A percentile compares a stretch with the other conserved stretches of the same genome.
Conservation (phyloP, 1,140 invertebrate genomes). For the Ptiloglossa arizonensis region DNA sequence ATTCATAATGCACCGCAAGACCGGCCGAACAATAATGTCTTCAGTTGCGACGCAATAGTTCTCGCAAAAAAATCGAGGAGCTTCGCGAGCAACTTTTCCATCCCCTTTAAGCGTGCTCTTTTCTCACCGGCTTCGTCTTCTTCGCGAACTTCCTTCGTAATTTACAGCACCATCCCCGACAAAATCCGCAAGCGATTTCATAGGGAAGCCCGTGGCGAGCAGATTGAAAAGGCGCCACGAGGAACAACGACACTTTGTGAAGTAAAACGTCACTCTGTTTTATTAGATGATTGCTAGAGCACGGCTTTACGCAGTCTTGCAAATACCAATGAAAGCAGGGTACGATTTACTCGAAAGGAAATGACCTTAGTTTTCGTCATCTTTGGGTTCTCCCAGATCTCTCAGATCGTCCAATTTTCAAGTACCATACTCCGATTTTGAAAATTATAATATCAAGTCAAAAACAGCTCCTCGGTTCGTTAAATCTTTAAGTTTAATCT, state of each 20-base stretch:
- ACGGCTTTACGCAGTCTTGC: neutral
- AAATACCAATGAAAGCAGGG: too few relatives aligned
- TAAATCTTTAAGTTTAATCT: too few relatives aligned
- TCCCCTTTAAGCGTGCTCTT: constrained; percentile 25
- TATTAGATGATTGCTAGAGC: neutral
- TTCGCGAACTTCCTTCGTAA: neutral
- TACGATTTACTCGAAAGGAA: too few relatives aligned
- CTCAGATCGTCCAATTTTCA: too few relatives aligned
- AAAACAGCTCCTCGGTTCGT: too few relatives aligned
- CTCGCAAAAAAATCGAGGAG: neutral
- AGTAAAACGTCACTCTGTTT: neutral
- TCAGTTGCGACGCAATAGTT: neutral
- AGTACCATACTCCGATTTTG: too few relatives aligned
- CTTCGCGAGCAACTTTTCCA: constrained; percentile 5
- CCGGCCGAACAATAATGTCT: neutral
- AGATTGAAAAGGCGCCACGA: neutral
- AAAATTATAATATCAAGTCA: too few relatives aligned
- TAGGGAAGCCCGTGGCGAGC: neutral
- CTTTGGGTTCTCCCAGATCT: too few relatives aligned
- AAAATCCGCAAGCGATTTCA: neutral
- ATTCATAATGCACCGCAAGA: neutral
- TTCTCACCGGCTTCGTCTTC: constrained; percentile 4
- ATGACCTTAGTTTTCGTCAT: too few relatives aligned
- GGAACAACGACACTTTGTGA: neutral
- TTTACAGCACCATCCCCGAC: constrained; percentile 1